Base-by-base conservation (phyloP, 2,888 invertebrate species). In the Odontocolon sp. region DNA sequence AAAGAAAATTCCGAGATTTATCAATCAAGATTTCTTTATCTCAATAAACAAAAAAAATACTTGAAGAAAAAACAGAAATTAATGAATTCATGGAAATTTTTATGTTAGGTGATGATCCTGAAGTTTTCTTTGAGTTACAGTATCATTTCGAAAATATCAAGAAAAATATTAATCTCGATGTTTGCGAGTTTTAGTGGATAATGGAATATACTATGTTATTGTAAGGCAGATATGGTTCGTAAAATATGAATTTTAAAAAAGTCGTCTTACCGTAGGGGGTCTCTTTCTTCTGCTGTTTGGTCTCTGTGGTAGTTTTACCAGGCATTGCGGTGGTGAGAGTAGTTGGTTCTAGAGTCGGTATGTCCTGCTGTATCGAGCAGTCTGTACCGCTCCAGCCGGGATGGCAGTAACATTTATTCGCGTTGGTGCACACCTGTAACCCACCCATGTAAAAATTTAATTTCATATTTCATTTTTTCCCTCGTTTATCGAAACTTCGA, bases 391-490 rank as follows among this genome's bases (percentile, higher is more conserved):
- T 94, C 96, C 96, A 98, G 80, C 98, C 98, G 80, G 93, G 92
- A 87, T 95, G 93, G 92, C 99, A 99, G 89, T 95, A 96, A 91
- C 99, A 99, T 85, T 95, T 95, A 92, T 98, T 97, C 81, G 94
- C 92, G 91, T 98, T 98, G 9, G 98, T 97, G 91, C 99, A 99
- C 73, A 95, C 93, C 98, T 98, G 92, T 56, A 89, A 88, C 50
- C 21, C 26, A 26, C 9, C 14, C 42, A 16, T 14, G n/a, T n/a
- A n/a, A n/a, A n/a, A n/a, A n/a, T n/a, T n/a, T n/a, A n/a, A n/a
- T n/a, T n/a, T n/a, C n/a, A n/a, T n/a, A n/a, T n/a, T n/a, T n/a
- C n/a, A n/a, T n/a, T n/a, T n/a, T n/a, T n/a, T n/a, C n/a, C n/a
- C n/a, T n/a, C n/a, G n/a, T n/a, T n/a, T n/a, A n/a, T n/a, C n/a